Conservation (phyloP, 2,888 invertebrate genomes). For the Drosophila suboccidentalis region DNA sequence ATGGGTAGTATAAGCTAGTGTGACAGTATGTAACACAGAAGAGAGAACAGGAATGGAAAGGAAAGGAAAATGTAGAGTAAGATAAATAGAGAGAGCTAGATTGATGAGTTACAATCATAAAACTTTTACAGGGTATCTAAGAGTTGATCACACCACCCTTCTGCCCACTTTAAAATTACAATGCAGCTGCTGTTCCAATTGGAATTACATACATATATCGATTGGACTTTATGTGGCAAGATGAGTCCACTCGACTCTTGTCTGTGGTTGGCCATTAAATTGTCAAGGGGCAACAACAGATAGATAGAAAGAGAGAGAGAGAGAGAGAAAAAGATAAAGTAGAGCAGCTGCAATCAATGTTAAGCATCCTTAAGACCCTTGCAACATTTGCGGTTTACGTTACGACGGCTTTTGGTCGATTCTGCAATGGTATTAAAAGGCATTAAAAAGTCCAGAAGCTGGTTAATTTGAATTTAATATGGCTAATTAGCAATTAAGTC, state of each 20-base stretch:
- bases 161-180: neutral
- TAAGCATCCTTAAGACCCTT: slow-evolving; percentile 13
- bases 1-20: neutral
- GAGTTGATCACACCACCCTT: neutral
- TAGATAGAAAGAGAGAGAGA: neutral
- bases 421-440: slow-evolving; percentile 8
- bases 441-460: slow-evolving; percentile 9
- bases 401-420: slow-evolving; percentile 1
- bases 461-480: neutral
- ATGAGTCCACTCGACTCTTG: slow-evolving; percentile 1
- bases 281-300: slow-evolving; percentile 9
- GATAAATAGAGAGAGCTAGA: neutral
- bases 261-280: slow-evolving; percentile 14
- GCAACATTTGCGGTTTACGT: slow-evolving; percentile 22
- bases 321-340: neutral
- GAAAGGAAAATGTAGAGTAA: neutral
- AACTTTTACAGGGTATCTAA: neutral
- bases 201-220: slow-evolving; percentile 11
- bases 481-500: slow-evolving; percentile 20
- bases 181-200: neutral
- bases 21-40: neutral
- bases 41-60: no score
- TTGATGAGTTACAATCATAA: neutral
- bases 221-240: slow-evolving; percentile 7
- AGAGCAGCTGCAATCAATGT: slow-evolving; percentile 27